These are phyloP conservation scores for Hydrophis major DNA, from an alignment of 2,797 vertebrate species.

Conservation along the genomic window DNA sequence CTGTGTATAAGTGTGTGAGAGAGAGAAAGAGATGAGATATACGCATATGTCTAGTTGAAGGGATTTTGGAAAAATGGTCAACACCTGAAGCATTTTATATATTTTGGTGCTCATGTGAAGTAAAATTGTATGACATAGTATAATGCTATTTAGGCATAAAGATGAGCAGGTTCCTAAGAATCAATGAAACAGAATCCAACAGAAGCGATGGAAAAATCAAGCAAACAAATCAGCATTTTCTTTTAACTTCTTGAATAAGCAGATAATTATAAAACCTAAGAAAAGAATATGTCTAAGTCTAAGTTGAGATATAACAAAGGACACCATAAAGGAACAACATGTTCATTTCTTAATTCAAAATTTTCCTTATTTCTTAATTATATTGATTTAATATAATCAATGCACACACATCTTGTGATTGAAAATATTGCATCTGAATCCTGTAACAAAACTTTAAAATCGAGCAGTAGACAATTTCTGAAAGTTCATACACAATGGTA, in stretches of 20 bases:
- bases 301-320: neutral
- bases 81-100: neutral
- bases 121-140: neutral
- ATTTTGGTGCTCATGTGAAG: neutral
- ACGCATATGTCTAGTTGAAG: too few relatives aligned
- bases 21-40: too few relatives aligned
- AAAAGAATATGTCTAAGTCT: neutral
- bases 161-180: neutral
- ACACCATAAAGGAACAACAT: neutral
- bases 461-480: neutral
- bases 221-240: neutral
- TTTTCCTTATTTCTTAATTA: neutral
- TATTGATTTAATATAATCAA: neutral
- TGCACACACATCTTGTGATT: neutral
- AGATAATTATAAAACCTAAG: neutral
- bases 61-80: neutral
- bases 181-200: neutral
- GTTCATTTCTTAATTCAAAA: conserved; percentile 1
- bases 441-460: neutral
- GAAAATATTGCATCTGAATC: neutral
- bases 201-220: too few relatives aligned
- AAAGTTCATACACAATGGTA: neutral
- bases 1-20: too few relatives aligned
- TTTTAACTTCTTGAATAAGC: neutral
- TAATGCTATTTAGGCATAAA: neutral